Conservation (phyloP, 92 coral and sea anemone genomes). For the Chrysogorgia sp. region DNA sequence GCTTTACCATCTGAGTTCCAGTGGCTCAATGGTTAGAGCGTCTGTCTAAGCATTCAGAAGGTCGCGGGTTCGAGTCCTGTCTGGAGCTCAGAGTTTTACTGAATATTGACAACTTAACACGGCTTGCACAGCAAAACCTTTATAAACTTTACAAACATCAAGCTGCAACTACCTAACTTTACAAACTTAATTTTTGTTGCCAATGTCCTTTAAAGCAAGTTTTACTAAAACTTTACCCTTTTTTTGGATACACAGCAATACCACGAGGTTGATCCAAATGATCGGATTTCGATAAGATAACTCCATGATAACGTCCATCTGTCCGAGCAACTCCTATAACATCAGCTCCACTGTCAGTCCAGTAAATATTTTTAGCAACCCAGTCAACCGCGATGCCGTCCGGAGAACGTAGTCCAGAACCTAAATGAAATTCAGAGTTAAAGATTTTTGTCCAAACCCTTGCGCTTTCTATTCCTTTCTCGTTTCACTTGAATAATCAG, state of each 20-base stretch:
- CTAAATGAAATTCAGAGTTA: not conserved
- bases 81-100: no score
- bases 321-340: conserved; percentile 76
- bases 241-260: conserved; percentile 82
- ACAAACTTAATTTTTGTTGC: no score
- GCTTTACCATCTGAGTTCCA: no score
- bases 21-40: no score
- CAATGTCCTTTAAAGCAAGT: not conserved
- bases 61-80: no score
- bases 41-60: no score
- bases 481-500: no score
- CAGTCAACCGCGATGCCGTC: conserved; percentile 94
- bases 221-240: conserved; percentile 63
- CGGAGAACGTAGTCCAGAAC: conserved; percentile 63
- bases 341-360: conserved; percentile 73
- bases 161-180: no score
- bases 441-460: not conserved
- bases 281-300: conserved; percentile 43
- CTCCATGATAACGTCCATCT: conserved; percentile 71
- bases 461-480: not conserved
- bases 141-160: no score
- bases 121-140: no score
- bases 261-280: conserved; percentile 78
- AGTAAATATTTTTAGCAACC: conserved; percentile 90
- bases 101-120: no score